phyloP scores from a whole-genome alignment of 2,888 invertebrate species.

The Acrobasis suavella region DNA sequence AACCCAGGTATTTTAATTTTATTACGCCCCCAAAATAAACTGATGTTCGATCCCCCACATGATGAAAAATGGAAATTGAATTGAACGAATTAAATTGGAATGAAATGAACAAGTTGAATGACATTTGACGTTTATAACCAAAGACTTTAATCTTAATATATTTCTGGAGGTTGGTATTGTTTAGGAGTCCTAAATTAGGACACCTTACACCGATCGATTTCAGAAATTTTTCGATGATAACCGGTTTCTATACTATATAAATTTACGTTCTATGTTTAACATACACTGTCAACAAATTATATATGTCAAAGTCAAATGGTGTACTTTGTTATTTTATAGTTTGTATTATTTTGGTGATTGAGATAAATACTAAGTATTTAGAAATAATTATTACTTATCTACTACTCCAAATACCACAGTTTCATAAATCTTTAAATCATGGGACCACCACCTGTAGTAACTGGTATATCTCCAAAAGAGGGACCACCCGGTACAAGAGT shows the following conservation, averaged over 20 bases:
- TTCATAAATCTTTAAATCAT: constrained; percentile 52
- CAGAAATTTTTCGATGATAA: too few species aligned
- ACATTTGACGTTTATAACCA: neutral
- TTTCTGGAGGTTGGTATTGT: neutral
- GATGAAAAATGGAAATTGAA: constrained; percentile 39
- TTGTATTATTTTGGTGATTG: too few species aligned
- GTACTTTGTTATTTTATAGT: too few species aligned
- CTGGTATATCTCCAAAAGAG: constrained; percentile 99
- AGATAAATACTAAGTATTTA: too few species aligned
- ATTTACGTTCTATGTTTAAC: too few species aligned
- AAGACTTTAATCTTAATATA: neutral
- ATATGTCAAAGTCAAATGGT: too few species aligned
- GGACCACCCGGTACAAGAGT: constrained; percentile 98
- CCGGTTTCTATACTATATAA: too few species aligned
- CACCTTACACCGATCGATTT: too few species aligned
- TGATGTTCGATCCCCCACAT: constrained; percentile 46
- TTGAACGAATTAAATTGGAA: too few species aligned
- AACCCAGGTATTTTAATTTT: constrained; percentile 30
- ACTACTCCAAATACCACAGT: neutral
- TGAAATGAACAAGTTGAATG: neutral
- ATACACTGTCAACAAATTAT: too few species aligned
- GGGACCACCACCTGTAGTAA: constrained; percentile 93
- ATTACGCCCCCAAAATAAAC: constrained; percentile 53
- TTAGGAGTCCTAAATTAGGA: too few species aligned
- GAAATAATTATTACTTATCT: too few species aligned